Evolutionary conservation across 2,888 invertebrate genomes (phyloP), one percentile per base, ranked within the genome.

Genomic region (Melinopterus prodromus): DNA sequence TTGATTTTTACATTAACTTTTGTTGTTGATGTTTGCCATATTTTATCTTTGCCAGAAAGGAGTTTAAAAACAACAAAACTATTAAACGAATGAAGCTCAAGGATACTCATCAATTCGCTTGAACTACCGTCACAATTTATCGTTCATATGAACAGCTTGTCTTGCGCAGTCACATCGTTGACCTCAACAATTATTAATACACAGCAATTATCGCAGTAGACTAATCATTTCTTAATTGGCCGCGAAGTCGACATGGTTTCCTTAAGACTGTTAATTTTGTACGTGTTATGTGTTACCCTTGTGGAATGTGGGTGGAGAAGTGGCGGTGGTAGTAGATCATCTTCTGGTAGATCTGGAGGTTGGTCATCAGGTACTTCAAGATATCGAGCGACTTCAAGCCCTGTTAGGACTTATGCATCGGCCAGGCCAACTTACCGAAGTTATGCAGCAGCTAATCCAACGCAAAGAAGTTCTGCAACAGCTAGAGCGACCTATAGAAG

Each of bases 271-370:
- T 53, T 53, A 53, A 4, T 53, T 53, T 53, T 53, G 53, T 53
- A 3, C 5, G 53, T 53, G 53, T 53, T 53, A 6, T 53, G 7
- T 12, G 53, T 53, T 7, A 53, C 35, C 7, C 71, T n/a, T 12
- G 36, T 36, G 74, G 74, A 35, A 9, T 16, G 74, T 74, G 35
- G 35, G 4, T 37, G 74, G 15, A 0, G n/a, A 12, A 36, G 74
- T 74, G 5, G 71, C 7, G 74, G 74, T 26, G 35, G 36, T 7
- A 74, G 36, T 7, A 74, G 74, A 36, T n/a, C 16, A 12, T 71
- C 74, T 74, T 74, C 74, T 6, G 14, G 74, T 15, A 35, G 74
- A 26, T 74, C 26, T 26, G 26, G 74, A 36, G 74, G 74, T 36
- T 26, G 36, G n/a, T n/a, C 36, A 35, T 35, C 71, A 71, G 35